Evolutionary conservation across 2,797 vertebrate species (phyloP), one percentile per base, ranked within the genome.

Genomic region (Cottoperca gobio): DNA sequence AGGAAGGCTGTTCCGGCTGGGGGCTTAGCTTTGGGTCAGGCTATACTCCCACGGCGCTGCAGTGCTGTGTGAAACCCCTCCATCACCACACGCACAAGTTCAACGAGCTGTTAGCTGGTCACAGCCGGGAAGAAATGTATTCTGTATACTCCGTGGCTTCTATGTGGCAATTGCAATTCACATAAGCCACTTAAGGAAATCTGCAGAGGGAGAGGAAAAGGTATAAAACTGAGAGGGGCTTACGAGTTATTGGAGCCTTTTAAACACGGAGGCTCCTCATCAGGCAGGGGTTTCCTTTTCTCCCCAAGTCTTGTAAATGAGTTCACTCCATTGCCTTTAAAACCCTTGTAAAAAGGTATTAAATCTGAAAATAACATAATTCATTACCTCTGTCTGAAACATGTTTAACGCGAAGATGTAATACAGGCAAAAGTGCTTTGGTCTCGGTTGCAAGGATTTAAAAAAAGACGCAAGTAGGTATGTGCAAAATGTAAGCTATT

Each of bases 171-270:
- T 77, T 91, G 88, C 90, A 92, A 90, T 89, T 92, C 91, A 86
- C 89, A 85, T 92, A 91, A 94, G 91, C 89, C 92, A 93, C 92
- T 94, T 92, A 92, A 82, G 84, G 83, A 91, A 91, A 90, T 88
- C 88, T 92, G 89, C 61, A 81, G 86, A 48, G 43, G 73, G 75
- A 77, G 73, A 81, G 78, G 74, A 78, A 82, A 83, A 82, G 83
- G 82, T 85, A 66, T 75, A 81, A 82, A 89, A 85, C 49, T 69
- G 79, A 86, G 83, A 86, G 65, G 70, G 79, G 87, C 89, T 91
- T 91, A 92, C 70, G 37, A 88, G 85, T 85, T 91, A 85, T 78
- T 90, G 80, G 81, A 92, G 87, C 83, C 86, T 83, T 90, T 90
- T 89, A 88, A 92, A 89, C 71, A 65, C 40, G 43, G 66, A 75